A percentile compares a stretch with the other conserved stretches of the same genome.
phyloP scores from a whole-genome alignment of 2,797 vertebrate species.

The Neosilurus hyrtlii region DNA sequence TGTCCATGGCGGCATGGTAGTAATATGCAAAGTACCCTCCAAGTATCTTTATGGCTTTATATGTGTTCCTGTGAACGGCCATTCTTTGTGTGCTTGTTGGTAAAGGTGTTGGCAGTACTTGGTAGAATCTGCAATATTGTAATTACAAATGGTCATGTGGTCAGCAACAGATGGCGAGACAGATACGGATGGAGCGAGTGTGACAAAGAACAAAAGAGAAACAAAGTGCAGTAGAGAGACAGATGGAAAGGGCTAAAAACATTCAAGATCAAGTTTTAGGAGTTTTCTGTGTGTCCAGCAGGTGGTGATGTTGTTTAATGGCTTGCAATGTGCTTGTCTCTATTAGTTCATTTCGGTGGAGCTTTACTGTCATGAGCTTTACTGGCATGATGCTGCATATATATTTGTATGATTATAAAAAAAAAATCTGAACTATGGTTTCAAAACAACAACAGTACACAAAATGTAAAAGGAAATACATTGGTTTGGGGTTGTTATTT shows the following conservation, averaged over 20 bases:
- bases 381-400: constrained; percentile 1
- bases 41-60: not conserved
- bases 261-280: too few relatives aligned
- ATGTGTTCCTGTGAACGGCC: not conserved
- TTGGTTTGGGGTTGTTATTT: not conserved
- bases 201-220: constrained; percentile 4
- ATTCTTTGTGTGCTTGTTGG: not conserved
- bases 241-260: constrained; percentile 11
- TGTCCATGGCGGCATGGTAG: not conserved
- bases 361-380: not conserved
- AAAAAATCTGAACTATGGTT: not conserved
- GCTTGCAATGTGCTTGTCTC: not conserved
- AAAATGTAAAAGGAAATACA: not conserved
- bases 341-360: not conserved
- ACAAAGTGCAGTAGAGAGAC: constrained; percentile 1
- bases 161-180: constrained; percentile 30
- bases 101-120: not conserved
- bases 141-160: constrained; percentile 22
- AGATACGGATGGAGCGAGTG: not conserved
- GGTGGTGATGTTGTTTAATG: constrained; percentile 11
- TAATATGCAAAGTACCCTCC: not conserved
- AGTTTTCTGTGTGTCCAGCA: constrained; percentile 7
- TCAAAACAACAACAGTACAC: not conserved
- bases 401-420: not conserved
- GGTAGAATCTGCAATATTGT: not conserved